Conservation (phyloP, 1,140 invertebrate genomes). For the Zaprionus tsacasi region DNA sequence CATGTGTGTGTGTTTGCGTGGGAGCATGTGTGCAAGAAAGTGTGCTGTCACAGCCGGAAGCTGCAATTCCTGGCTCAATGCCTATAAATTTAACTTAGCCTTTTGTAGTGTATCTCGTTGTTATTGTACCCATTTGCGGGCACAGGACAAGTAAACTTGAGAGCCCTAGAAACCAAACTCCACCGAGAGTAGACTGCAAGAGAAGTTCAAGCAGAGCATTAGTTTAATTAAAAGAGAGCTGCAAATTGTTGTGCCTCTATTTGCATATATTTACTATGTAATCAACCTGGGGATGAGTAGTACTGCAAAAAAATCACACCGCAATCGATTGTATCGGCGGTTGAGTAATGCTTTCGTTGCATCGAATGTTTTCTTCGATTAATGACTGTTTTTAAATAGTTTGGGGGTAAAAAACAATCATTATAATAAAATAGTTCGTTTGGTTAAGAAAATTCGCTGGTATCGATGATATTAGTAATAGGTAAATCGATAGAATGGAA, state of each 20-base stretch:
- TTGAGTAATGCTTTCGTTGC: too few relatives aligned
- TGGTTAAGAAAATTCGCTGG: too few relatives aligned
- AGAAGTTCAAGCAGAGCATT: slow-evolving; percentile 6
- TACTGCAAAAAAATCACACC: too few relatives aligned
- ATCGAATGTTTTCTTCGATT: too few relatives aligned
- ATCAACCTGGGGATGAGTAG: too few relatives aligned
- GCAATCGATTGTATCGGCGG: too few relatives aligned
- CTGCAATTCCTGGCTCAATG: slow-evolving; percentile 77
- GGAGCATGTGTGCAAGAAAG: slow-evolving; percentile 12
- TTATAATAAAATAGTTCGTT: too few relatives aligned
- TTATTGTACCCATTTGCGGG: slow-evolving; percentile 48
- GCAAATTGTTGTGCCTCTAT: background rate
- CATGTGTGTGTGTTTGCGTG: background rate
- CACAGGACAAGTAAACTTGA: background rate
- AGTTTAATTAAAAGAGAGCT: slow-evolving; percentile 8
- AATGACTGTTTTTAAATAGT: too few relatives aligned
- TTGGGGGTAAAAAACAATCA: too few relatives aligned
- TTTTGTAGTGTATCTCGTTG: slow-evolving; percentile 57
- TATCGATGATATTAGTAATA: too few relatives aligned
- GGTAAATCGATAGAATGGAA: too few relatives aligned
- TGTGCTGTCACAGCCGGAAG: slow-evolving; percentile 59
- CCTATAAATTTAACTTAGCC: slow-evolving; percentile 80
- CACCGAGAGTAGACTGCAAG: background rate
- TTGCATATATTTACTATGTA: too few relatives aligned
- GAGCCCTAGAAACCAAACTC: background rate